phyloP scores from a whole-genome alignment of 2,797 vertebrate genomes.

The Scleropages formosus region DNA sequence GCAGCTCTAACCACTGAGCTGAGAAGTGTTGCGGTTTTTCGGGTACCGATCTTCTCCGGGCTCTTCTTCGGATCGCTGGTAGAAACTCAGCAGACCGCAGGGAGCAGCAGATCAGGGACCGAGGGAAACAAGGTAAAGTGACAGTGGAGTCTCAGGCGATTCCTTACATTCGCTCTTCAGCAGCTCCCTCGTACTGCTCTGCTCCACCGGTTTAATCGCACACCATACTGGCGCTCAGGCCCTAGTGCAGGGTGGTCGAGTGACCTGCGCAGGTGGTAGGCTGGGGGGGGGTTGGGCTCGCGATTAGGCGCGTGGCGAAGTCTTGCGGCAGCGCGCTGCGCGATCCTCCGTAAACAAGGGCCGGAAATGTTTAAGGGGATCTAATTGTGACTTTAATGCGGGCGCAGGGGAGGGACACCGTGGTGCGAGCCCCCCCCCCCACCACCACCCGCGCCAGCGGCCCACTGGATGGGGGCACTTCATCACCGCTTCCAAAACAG shows the following conservation, averaged over 20 bases:
- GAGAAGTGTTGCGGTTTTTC: too few relatives aligned
- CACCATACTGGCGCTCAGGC: constrained; percentile 38
- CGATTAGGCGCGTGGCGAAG: constrained; percentile 17
- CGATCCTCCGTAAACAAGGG: constrained; percentile 33
- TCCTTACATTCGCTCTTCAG: neutral
- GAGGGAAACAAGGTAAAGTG: too few relatives aligned
- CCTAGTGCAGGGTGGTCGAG: neutral
- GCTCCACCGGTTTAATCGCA: constrained; percentile 47
- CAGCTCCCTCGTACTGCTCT: too few relatives aligned
- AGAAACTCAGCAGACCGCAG: too few relatives aligned
- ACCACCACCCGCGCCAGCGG: constrained; percentile 41
- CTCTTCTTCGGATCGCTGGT: too few relatives aligned
- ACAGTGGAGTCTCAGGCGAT: neutral
- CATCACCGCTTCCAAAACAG: constrained; percentile 63
- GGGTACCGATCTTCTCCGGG: too few relatives aligned
- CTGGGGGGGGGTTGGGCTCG: neutral
- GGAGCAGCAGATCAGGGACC: too few relatives aligned
- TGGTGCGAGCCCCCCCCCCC: constrained; percentile 44
- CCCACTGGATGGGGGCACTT: constrained; percentile 52
- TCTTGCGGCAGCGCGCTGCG: neutral
- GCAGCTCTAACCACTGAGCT: too few relatives aligned
- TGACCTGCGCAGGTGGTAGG: too few relatives aligned
- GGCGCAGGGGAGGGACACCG: constrained; percentile 46
- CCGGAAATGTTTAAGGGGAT: constrained; percentile 46
- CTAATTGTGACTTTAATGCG: constrained; percentile 47